Percentiles rank a stretch among this genome's conserved stretches.
Conservation (phyloP, 2,888 invertebrate genomes). For the Tachina fera region DNA sequence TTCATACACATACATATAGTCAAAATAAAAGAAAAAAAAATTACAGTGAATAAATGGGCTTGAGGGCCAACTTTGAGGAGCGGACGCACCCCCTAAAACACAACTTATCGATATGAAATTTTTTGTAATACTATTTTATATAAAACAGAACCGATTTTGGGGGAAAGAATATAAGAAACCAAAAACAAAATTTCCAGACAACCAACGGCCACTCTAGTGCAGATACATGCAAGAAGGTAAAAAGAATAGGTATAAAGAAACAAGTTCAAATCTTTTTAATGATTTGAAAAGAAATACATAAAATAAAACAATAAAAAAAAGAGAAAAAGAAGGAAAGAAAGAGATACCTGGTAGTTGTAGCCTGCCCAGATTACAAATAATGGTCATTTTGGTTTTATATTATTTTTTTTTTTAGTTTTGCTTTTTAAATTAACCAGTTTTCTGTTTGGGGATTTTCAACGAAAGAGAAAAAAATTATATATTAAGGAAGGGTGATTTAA, state of each 20-base stretch:
- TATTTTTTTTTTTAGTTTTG: slow-evolving; percentile 12
- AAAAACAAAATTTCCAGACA: too few species aligned
- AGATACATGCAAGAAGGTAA: slow-evolving; percentile 1
- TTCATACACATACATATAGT: too few species aligned
- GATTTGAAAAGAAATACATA: slow-evolving; percentile 51
- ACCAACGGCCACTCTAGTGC: too few species aligned
- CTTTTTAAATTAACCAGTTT: slow-evolving; percentile 27
- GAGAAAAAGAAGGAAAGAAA: slow-evolving; percentile 19
- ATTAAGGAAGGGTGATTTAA: slow-evolving; percentile 36
- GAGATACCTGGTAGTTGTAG: slow-evolving; percentile 26
- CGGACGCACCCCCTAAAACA: too few species aligned
- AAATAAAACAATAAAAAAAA: slow-evolving; percentile 24
- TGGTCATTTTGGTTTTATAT: slow-evolving; percentile 20
- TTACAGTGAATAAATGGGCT: too few species aligned
- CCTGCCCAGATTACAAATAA: slow-evolving; percentile 40
- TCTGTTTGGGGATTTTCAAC: not conserved
- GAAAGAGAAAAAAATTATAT: slow-evolving; percentile 7
- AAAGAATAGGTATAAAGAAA: slow-evolving; percentile 40
- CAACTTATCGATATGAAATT: too few species aligned
- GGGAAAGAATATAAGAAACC: too few species aligned
- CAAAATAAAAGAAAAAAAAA: too few species aligned
- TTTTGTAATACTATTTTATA: too few species aligned
- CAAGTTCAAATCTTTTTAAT: slow-evolving; percentile 62
- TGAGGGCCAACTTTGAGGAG: too few species aligned
- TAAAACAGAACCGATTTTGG: too few species aligned